Conservation (phyloP, 2,113 vertebrate species). For the Chaenogobius annularis region DNA sequence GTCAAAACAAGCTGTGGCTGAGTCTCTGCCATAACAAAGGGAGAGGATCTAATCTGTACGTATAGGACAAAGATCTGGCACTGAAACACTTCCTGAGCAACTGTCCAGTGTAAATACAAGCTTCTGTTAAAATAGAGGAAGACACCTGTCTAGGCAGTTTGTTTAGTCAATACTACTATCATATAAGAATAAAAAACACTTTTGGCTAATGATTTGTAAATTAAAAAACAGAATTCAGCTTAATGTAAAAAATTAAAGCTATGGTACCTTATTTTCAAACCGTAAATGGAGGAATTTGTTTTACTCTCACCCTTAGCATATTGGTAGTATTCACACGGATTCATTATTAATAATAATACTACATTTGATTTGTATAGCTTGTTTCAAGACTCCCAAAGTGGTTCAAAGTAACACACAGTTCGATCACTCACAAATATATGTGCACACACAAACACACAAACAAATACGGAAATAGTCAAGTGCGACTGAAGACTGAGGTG, state of each 20-base stretch:
- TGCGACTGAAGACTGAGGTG: too few species aligned
- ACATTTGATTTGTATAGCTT: too few species aligned
- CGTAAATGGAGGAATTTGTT: neutral
- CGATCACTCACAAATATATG: too few species aligned
- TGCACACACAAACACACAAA: too few species aligned
- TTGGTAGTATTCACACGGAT: neutral
- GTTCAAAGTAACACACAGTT: too few species aligned
- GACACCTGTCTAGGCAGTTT: neutral
- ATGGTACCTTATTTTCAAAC: neutral
- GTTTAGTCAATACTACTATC: too few species aligned
- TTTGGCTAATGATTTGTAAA: neutral
- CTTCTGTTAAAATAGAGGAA: neutral
- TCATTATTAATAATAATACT: too few species aligned
- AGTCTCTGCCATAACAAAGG: conserved; percentile 29
- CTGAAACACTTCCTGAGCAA: conserved; percentile 32
- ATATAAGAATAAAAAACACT: neutral
- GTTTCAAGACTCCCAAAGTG: too few species aligned
- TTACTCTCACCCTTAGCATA: neutral
- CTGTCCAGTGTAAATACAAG: conserved; percentile 12
- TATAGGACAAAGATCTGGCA: conserved; percentile 44
- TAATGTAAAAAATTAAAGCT: neutral
- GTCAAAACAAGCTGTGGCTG: conserved; percentile 59
- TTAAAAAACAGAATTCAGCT: neutral
- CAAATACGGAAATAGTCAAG: too few species aligned
- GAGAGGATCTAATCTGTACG: conserved; percentile 36